Conservation (phyloP, 1,140 invertebrate genomes). For the Euwallacea fornicatus region DNA sequence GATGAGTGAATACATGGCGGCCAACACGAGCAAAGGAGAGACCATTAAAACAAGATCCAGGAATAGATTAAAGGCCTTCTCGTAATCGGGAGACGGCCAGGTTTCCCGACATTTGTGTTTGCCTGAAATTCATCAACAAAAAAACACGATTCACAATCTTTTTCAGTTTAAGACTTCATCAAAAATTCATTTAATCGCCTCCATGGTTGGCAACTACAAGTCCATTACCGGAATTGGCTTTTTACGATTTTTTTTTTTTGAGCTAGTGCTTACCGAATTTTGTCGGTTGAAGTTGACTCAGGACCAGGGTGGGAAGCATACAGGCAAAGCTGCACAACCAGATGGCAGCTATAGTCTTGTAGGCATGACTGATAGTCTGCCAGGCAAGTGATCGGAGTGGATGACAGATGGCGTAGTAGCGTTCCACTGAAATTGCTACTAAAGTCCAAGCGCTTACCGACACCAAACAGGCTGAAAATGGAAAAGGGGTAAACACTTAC, state of each 20-base stretch:
- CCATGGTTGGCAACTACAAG: background rate
- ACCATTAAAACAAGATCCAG: constrained; percentile 72
- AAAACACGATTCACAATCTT: background rate
- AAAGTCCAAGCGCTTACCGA: constrained; percentile 68
- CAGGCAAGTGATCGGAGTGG: constrained; percentile 65
- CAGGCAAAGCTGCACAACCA: constrained; percentile 58
- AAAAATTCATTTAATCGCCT: too few relatives aligned
- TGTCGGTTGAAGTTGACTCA: constrained; percentile 64
- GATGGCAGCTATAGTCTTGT: constrained; percentile 59
- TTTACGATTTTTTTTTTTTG: background rate
- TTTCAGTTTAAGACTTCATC: background rate
- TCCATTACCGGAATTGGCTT: too few relatives aligned
- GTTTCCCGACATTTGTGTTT: constrained; percentile 72
- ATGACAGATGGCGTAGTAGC: constrained; percentile 72
- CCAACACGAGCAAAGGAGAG: constrained; percentile 75
- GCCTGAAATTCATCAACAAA: constrained; percentile 39
- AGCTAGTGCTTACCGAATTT: constrained; percentile 54
- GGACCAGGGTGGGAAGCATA: constrained; percentile 67
- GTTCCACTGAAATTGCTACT: constrained; percentile 69
- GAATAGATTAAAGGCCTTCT: constrained; percentile 74
- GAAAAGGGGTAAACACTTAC: too few relatives aligned
- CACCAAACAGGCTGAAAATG: constrained; percentile 64
- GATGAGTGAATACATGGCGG: constrained; percentile 66
- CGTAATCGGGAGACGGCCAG: constrained; percentile 66
- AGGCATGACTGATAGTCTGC: constrained; percentile 69